Evolutionary conservation across 2,113 vertebrate genomes (phyloP), one percentile per base, ranked within the genome.

Genomic region (Ptilorrhoa leucosticta): DNA sequence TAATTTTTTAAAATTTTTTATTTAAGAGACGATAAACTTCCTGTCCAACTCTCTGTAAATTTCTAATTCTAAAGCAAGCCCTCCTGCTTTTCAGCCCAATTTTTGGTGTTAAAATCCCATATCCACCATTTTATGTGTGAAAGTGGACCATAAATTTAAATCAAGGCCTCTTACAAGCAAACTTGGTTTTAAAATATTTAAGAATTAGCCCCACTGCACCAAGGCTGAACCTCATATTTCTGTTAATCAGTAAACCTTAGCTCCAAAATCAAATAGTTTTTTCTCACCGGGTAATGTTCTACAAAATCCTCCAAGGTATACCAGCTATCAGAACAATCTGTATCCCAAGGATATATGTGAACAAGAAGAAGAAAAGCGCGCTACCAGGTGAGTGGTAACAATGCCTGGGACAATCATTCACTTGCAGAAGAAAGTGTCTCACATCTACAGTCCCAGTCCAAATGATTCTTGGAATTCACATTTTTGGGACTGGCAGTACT

Each of bases 181-280:
- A 56, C 8, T 71, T 66, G 3, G 4, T 24, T 89, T 91, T 87
- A 87, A 95, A 95, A 85, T 95, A 94, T 84, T 84, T 91, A 91
- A 94, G 66, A 87, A 69, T 79, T 65, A 85, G 15, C 50, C 45
- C 33, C 73, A 80, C n/a, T 76, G 33, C 27, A 79, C 54, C 42
- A 83, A 72, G 75, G 82, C 7, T 50, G 33, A 94, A 80, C 42
- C 6, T 94, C 13, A 13, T 63, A 89, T 72, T 73, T 92, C 33
- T 73, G n/a, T 61, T 92, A 83, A 80, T 27, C 72, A 50, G 31
- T 24, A 85, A 89, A 58, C 9, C 47, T 76, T 33, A 72, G 33
- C 56, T 77, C 26, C 0, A 2, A 69, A 90, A 83, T 70, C 15
- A 63, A 92, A 65, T 54, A 57, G 5, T 37, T 69, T 11, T 82